Evolutionary conservation across 92 coral and sea anemone species (phyloP).

Genomic region (Actinernus sp.): DNA sequence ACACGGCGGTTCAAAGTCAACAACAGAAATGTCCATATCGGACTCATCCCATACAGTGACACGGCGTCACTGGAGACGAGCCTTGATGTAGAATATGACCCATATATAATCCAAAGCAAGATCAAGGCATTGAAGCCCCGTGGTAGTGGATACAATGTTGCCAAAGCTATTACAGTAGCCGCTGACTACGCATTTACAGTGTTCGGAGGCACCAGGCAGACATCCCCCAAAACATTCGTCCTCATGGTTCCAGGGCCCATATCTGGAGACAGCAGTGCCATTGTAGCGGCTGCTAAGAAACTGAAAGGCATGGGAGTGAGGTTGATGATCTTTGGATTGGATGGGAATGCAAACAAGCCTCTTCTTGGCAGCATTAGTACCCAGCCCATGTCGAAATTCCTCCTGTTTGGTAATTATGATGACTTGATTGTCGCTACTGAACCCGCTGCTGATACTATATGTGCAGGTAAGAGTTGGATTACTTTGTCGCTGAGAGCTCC

Average conservation of each 20-base stretch:
- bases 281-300: slow-evolving; percentile 46
- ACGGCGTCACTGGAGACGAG: slow-evolving; percentile 35
- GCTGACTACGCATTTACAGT: slow-evolving; percentile 70
- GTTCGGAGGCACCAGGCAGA: slow-evolving; percentile 86
- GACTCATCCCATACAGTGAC: slow-evolving; percentile 67
- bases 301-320: slow-evolving; percentile 80
- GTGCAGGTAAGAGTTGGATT: slow-evolving; percentile 34
- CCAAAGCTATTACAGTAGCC: slow-evolving; percentile 68
- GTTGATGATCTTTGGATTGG: slow-evolving; percentile 59
- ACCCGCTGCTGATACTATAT: slow-evolving; percentile 11
- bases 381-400: slow-evolving; percentile 60
- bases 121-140: slow-evolving; percentile 8
- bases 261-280: slow-evolving; percentile 28
- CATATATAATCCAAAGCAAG: slow-evolving; percentile 7
- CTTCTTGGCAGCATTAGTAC: slow-evolving; percentile 43
- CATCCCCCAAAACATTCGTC: slow-evolving; percentile 72
- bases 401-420: slow-evolving; percentile 19
- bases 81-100: slow-evolving; percentile 38
- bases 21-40: slow-evolving; percentile 54
- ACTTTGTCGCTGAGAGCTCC: no score
- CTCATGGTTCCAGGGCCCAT: slow-evolving; percentile 75
- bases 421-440: slow-evolving; percentile 31
- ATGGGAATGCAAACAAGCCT: slow-evolving; percentile 22
- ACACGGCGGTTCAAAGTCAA: slow-evolving; percentile 48
- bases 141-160: slow-evolving; percentile 39